Base-by-base conservation (phyloP, 2,888 invertebrate genomes). In the Ectemnius continuus region DNA sequence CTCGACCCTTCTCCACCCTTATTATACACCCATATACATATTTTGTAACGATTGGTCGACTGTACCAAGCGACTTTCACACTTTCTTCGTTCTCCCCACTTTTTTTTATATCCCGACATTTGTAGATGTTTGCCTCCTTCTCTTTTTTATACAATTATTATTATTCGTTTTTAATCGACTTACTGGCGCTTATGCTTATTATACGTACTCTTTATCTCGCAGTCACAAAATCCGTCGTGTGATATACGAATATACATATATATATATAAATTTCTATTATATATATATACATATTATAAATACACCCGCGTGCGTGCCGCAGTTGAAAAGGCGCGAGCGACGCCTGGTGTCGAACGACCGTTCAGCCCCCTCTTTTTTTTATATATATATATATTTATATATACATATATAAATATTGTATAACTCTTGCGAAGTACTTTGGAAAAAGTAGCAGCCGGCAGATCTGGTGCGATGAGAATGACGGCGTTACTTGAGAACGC, bases 161-260 rank as follows among this genome's bases (percentile, higher is more conserved):
- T 18, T 83, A 79, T 11, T 36, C 36, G 36, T 36, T 36, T 36
- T 16, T 52, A 52, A 74, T 81, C 77, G 77, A 79, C 67, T 36
- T 81, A 75, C 73, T 79, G 81, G 77, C 75, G 80, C 75, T 81
- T 81, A 80, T 82, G 80, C 82, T 83, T 84, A 75, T 84, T 78
- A 73, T 80, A 76, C 64, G 71, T 80, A 76, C 64, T 16, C 82
- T 63, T 76, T 80, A 84, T 85, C 86, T 88, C 87, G 88, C 88
- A 88, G 87, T 88, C 88, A 87, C 83, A 86, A 89, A 88, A 88
- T 89, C 81, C 86, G 81, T 86, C 86, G 86, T 86, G 86, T 85
- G 87, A 84, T 85, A 85, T 84, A 76, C 68, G 78, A 26, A 56
- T 47, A 58, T 62, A 28, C 61, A 70, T 63, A 66, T 36, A 63